These are phyloP conservation scores for Litocranius walleri DNA, from an alignment of 2,113 vertebrate genomes.

Conservation along the genomic window DNA sequence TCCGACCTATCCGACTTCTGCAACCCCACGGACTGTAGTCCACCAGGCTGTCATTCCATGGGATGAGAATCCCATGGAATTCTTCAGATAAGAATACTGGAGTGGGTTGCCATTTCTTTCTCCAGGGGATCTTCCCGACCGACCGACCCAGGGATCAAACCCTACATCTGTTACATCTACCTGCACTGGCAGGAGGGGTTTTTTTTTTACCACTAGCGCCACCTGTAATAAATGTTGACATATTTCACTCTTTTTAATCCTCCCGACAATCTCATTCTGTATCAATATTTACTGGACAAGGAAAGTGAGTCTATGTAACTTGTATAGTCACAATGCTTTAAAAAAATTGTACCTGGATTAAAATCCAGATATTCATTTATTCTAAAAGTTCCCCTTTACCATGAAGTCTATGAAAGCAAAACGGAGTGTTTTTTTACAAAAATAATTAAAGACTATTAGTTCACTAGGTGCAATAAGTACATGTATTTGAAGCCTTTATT, in stretches of 20 bases:
- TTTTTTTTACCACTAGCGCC: neutral
- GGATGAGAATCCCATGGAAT: neutral
- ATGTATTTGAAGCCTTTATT: neutral
- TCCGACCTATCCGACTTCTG: rapidly evolving
- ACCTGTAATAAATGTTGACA: neutral
- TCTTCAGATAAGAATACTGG: neutral
- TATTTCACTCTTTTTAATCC: neutral
- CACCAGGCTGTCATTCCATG: neutral
- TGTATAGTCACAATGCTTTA: neutral
- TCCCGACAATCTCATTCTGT: neutral
- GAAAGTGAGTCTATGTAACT: neutral
- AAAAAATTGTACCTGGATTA: neutral
- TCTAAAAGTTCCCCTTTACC: neutral
- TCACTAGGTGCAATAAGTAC: neutral
- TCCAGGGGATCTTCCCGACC: neutral
- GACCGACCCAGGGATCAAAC: neutral
- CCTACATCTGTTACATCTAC: neutral
- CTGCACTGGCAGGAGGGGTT: neutral
- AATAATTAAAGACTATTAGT: neutral
- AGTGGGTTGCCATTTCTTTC: neutral
- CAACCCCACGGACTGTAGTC: rapidly evolving
- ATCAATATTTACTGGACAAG: neutral
- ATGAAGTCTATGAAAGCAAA: neutral
- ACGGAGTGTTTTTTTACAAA: neutral
- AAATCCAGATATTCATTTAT: neutral